These are phyloP conservation scores for Ambastaia sidthimunki DNA, from an alignment of 2,797 vertebrate genomes.

Conservation along the genomic window DNA sequence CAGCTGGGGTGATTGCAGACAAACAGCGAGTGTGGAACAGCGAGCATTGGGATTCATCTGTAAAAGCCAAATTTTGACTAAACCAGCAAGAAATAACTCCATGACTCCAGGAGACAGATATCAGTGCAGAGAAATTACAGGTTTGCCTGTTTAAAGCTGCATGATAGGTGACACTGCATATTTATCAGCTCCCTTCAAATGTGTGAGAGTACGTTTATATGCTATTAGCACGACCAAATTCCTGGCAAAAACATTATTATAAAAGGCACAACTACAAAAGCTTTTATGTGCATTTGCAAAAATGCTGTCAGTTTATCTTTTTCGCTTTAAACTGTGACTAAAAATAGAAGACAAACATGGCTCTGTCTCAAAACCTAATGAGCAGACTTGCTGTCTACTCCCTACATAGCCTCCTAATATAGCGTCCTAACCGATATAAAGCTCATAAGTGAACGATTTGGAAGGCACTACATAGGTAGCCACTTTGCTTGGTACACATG, in stretches of 20 bases:
- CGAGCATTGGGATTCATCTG: slow-evolving; percentile 49
- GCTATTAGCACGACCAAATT: not conserved
- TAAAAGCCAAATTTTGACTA: slow-evolving; percentile 53
- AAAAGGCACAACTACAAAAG: not conserved
- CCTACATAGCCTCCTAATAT: slow-evolving; percentile 8
- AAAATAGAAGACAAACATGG: not conserved
- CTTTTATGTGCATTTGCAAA: not conserved
- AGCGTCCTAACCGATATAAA: not conserved
- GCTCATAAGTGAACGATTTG: not conserved
- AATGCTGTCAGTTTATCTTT: not conserved
- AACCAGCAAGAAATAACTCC: slow-evolving; percentile 50
- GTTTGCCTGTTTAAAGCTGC: slow-evolving; percentile 18
- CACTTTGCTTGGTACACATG: too few species aligned
- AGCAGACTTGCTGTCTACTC: not conserved
- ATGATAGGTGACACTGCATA: slow-evolving; percentile 12
- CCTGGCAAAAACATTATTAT: not conserved
- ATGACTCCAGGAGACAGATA: slow-evolving; percentile 23
- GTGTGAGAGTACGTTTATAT: not conserved
- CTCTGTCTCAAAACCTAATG: slow-evolving; percentile 3
- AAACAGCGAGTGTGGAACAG: slow-evolving; percentile 51
- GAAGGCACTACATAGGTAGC: not conserved
- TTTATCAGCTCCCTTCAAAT: slow-evolving; percentile 23
- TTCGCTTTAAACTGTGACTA: not conserved
- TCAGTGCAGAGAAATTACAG: slow-evolving; percentile 33
- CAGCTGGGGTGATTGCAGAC: slow-evolving; percentile 55